Evolutionary conservation across 2,797 vertebrate species (phyloP), one percentile per base, ranked within the genome.

Genomic region (Coilia nasus): DNA sequence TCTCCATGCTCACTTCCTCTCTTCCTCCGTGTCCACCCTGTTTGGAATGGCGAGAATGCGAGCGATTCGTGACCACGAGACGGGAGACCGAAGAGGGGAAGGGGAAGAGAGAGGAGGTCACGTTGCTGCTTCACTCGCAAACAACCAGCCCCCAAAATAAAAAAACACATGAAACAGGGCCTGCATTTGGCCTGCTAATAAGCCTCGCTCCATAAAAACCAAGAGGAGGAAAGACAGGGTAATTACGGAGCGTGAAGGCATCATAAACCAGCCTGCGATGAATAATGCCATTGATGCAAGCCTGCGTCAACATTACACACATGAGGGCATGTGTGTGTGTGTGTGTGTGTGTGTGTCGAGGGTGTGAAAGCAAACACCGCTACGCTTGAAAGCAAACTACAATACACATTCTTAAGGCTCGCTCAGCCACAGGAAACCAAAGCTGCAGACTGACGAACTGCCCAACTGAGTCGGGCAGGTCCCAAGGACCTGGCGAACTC

Each of bases 291-390:
- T 89, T 90, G 92, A 88, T 89, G 88, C 88, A 83, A 86, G 62
- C 84, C 83, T 81, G 50, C 87, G 85, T 78, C 71, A 78, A 78
- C 71, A 78, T 31, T 78, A 31, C 71, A 44, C 71, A 9, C 71
- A 78, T 44, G 31, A 35, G 59, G 12, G n/a, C 11, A 75, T 54
- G 31, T 47, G 46, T 23, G 46, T 62, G 82, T 41, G 25, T 21
- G 80, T 3, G 57, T 21, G 71, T 41, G 31, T 78, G 71, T 41
- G 64, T 54, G 46, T 12, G 60, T n/a, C 41, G 71, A 78, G 71
- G 31, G 87, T 92, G 91, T 92, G 87, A 90, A 87, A 89, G 88
- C 90, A 89, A 92, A 90, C 88, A 90, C 81, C n/a, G 81, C 81
- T 2, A 56, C 62, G 89, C 21, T 87, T 87, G 88, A 83, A 91